Evolutionary conservation across 1,140 invertebrate genomes (phyloP).

Genomic region (Bombus terrestris): DNA sequence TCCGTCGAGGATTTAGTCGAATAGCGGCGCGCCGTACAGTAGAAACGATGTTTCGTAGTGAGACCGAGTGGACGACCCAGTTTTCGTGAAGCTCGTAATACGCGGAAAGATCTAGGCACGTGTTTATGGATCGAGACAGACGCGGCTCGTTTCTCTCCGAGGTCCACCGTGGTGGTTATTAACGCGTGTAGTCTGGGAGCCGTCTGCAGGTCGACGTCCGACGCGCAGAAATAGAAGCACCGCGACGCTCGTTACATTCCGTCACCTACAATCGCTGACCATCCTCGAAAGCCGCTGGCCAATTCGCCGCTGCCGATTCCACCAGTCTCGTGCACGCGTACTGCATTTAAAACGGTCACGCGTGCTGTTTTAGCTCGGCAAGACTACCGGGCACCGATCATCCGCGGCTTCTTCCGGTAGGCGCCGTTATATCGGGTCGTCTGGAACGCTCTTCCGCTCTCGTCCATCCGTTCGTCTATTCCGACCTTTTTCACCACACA

Average conservation of each 20-base stretch:
- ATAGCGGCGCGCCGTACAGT: background rate
- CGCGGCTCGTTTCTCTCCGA: slow-evolving; percentile 17
- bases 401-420: slow-evolving; percentile 14
- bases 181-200: slow-evolving; percentile 78
- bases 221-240: slow-evolving; percentile 80
- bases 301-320: slow-evolving; percentile 46
- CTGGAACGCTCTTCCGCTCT: background rate
- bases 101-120: slow-evolving; percentile 31
- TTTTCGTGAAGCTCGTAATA: slow-evolving; percentile 21
- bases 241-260: slow-evolving; percentile 77
- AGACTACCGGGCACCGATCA: slow-evolving; percentile 5
- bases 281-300: slow-evolving; percentile 57
- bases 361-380: slow-evolving; percentile 61
- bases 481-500: accelerated
- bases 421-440: background rate
- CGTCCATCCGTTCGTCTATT: background rate
- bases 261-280: slow-evolving; percentile 73
- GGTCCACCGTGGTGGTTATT: slow-evolving; percentile 58
- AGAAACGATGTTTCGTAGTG: background rate
- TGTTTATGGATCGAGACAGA: slow-evolving; percentile 33
- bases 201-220: slow-evolving; percentile 82
- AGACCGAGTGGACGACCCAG: slow-evolving; percentile 19
- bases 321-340: background rate
- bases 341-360: slow-evolving; percentile 39
- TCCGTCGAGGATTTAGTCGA: background rate